These are phyloP conservation scores for Cecropterus lyciades DNA, from an alignment of 1,140 invertebrate species.

Conservation along the genomic window DNA sequence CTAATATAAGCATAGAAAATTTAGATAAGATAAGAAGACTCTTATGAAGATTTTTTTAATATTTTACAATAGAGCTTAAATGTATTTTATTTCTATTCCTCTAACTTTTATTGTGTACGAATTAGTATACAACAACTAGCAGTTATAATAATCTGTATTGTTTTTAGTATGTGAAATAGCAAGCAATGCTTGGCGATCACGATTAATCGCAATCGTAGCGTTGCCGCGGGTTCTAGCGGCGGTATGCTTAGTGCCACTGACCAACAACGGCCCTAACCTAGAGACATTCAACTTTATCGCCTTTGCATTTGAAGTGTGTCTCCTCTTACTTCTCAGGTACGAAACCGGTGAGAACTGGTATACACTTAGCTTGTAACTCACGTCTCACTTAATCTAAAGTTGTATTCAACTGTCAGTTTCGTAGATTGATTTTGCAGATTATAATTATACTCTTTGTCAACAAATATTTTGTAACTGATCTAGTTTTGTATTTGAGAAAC, in stretches of 20 bases:
- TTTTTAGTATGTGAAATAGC: conserved; percentile 72
- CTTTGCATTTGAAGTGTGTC: conserved; percentile 47
- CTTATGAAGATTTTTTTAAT: too few species aligned
- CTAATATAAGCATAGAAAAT: too few species aligned
- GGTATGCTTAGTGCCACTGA: conserved; percentile 54
- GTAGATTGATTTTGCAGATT: conserved; percentile 17
- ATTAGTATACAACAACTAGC: too few species aligned
- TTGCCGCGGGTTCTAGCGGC: conserved; percentile 52
- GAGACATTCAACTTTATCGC: conserved; percentile 64
- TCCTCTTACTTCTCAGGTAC: conserved; percentile 61
- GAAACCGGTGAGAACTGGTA: conserved; percentile 9
- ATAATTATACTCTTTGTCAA: conserved; percentile 1
- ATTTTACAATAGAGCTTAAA: too few species aligned
- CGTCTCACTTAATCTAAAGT: too few species aligned
- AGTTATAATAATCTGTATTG: too few species aligned
- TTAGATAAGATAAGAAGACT: too few species aligned
- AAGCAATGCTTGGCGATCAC: conserved; percentile 65
- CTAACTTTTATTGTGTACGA: too few species aligned
- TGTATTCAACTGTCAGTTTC: conserved; percentile 9
- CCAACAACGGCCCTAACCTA: conserved; percentile 54
- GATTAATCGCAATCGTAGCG: conserved; percentile 52
- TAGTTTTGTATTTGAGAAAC: too few species aligned
- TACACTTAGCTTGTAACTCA: conserved; percentile 7
- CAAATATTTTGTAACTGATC: conserved; percentile 48
- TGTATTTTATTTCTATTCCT: too few species aligned